Evolutionary conservation across 1,140 invertebrate species (phyloP).

Genomic region (Pseudomyrmex pallidus): DNA sequence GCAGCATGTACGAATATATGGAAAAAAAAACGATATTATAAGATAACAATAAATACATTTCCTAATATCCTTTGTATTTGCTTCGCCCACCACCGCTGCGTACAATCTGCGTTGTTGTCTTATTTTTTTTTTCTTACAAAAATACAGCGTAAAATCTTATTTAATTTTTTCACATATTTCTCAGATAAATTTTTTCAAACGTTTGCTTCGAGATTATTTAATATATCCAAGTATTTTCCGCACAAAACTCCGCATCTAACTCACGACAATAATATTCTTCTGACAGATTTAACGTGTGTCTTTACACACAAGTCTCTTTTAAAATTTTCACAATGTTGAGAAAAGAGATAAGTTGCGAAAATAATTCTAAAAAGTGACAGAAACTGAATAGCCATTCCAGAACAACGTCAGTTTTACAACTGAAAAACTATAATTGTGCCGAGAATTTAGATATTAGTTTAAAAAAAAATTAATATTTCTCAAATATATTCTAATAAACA

Average conservation of each 20-base stretch:
- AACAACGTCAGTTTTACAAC: constrained; percentile 20
- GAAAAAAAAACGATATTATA: constrained; percentile 71
- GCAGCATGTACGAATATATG: constrained; percentile 74
- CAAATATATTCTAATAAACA: background rate
- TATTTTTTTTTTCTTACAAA: constrained; percentile 5
- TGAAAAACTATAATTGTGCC: constrained; percentile 14
- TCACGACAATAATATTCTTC: background rate
- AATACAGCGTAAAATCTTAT: background rate
- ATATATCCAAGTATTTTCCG: constrained; percentile 19
- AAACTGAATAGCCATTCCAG: constrained; percentile 69
- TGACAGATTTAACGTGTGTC: background rate
- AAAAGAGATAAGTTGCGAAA: background rate
- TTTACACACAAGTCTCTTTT: background rate
- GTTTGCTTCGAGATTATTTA: constrained; percentile 12
- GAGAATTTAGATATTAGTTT: background rate
- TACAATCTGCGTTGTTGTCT: background rate
- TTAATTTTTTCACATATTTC: background rate
- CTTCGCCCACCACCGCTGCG: constrained; percentile 66
- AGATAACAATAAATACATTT: constrained; percentile 77
- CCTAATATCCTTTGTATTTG: constrained; percentile 76
- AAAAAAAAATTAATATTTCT: background rate
- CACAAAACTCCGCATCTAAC: background rate
- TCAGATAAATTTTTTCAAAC: background rate
- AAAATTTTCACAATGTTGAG: no score
- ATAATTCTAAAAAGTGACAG: background rate